Base-by-base conservation (phyloP, 2,888 invertebrate genomes). In the Belgica antarctica region DNA sequence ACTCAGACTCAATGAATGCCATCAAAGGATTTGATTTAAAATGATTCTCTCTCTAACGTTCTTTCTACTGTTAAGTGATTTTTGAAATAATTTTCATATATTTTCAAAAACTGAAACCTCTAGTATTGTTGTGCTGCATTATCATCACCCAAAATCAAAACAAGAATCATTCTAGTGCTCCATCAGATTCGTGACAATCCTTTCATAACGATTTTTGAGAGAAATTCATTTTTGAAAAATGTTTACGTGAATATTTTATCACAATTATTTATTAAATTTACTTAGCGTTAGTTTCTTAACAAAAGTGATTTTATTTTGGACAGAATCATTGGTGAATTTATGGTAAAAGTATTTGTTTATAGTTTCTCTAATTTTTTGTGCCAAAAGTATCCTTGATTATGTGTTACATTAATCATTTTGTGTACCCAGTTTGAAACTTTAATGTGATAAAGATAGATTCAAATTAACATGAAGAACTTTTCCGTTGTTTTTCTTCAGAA, bases 371-470 rank as follows among this genome's bases (percentile, higher is more conserved):
- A 15, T 41, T 41, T 41, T 41, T 15, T 41, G 41, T 41, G 41
- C 41, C 41, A 41, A 41, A 41, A n/a, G 12, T 41, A n/a, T 41
- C 8, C n/a, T n/a, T 5, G 3, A 31, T 41, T 41, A n/a, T 5
- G 3, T n/a, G 41, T 41, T 41, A 41, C 12, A n/a, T 41, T 41
- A 41, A 41, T 41, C 41, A 41, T 41, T 15, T n/a, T 10, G 41
- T 15, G 41, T 41, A 41, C 41, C 41, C 41, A 15, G 41, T 41
- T 41, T 41, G 41, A 41, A 41, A 41, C 41, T 41, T 41, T 41
- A 41, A 41, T 41, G 41, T 41, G 41, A 41, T 41, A 41, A 41
- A 31, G 15, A 41, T 41, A 41, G 41, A 41, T 5, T 41, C 41
- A 41, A 41, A 41, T 2, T 41, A 41, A 3, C 15, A 41, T 41